Conservation (phyloP, 2,113 vertebrate genomes). For the Syngnathus typhle region DNA sequence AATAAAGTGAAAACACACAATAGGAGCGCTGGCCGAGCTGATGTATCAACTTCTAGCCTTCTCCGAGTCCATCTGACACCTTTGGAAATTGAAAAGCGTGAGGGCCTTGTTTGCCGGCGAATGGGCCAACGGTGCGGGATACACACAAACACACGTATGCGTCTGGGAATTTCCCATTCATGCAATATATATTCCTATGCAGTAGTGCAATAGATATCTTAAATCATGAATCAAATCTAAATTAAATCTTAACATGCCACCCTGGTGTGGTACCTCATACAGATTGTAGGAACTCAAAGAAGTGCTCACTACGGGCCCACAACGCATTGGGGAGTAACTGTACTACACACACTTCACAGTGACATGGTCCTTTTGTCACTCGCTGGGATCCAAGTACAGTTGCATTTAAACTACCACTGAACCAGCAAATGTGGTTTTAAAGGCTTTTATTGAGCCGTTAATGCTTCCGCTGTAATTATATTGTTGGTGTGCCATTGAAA, state of each 20-base stretch:
- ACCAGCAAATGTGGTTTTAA: conserved; percentile 7
- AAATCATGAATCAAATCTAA: conserved; percentile 72
- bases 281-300: conserved; percentile 26
- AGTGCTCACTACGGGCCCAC: conserved; percentile 35
- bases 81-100: conserved; percentile 66
- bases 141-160: conserved; percentile 31
- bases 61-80: conserved; percentile 58
- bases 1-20: conserved; percentile 56
- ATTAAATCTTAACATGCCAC: conserved; percentile 65
- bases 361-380: conserved; percentile 16
- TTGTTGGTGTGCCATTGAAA: conserved; percentile 12
- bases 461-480: conserved; percentile 14
- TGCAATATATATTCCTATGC: conserved; percentile 56
- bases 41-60: conserved; percentile 54
- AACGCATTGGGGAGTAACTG: conserved; percentile 31
- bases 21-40: conserved; percentile 34
- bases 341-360: conserved; percentile 21
- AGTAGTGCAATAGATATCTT: conserved; percentile 52
- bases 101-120: conserved; percentile 53
- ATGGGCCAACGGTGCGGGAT: conserved; percentile 32
- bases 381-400: conserved; percentile 10
- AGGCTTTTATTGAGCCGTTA: conserved; percentile 9
- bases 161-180: conserved; percentile 54
- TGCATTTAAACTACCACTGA: conserved; percentile 4
- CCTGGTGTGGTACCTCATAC: conserved; percentile 24